Evolutionary conservation across 2,113 vertebrate species (phyloP).

Genomic region (Neogale vison): DNA sequence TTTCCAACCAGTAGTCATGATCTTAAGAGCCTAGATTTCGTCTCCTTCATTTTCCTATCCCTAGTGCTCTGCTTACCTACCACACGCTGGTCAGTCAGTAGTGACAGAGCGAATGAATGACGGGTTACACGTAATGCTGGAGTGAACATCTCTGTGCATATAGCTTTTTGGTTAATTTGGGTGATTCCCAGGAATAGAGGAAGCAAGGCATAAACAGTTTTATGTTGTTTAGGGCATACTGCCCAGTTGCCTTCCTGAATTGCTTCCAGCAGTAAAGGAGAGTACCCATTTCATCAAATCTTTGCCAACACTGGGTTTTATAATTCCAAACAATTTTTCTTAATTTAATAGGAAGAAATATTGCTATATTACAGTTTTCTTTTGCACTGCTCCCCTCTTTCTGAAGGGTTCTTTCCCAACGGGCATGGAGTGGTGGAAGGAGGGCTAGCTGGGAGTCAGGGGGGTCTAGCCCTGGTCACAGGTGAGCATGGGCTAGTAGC

Average conservation of each 20-base stretch:
- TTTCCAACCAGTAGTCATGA: neutral
- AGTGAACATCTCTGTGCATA: neutral
- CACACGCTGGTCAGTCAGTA: neutral
- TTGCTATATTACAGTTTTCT: neutral
- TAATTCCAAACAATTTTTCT: slow-evolving; percentile 26
- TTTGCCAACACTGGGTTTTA: slow-evolving; percentile 33
- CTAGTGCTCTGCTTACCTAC: neutral
- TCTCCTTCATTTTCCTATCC: neutral
- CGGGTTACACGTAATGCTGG: neutral
- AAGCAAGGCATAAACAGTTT: slow-evolving; percentile 21
- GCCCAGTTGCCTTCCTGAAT: slow-evolving; percentile 54
- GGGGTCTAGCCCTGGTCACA: neutral
- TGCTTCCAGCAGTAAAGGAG: slow-evolving; percentile 35
- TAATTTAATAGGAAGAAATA: slow-evolving; percentile 38
- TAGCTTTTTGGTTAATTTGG: slow-evolving; percentile 39
- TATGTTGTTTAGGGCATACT: slow-evolving; percentile 42
- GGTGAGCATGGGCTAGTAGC: neutral
- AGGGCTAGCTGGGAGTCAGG: neutral
- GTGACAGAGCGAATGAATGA: neutral
- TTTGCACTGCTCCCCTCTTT: neutral
- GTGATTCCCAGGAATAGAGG: slow-evolving; percentile 41
- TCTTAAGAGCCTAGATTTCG: neutral
- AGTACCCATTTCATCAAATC: slow-evolving; percentile 22
- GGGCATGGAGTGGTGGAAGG: neutral
- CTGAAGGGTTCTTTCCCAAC: neutral